These are phyloP conservation scores for Mythimna pallens DNA, from an alignment of 2,888 invertebrate species.

Conservation along the genomic window DNA sequence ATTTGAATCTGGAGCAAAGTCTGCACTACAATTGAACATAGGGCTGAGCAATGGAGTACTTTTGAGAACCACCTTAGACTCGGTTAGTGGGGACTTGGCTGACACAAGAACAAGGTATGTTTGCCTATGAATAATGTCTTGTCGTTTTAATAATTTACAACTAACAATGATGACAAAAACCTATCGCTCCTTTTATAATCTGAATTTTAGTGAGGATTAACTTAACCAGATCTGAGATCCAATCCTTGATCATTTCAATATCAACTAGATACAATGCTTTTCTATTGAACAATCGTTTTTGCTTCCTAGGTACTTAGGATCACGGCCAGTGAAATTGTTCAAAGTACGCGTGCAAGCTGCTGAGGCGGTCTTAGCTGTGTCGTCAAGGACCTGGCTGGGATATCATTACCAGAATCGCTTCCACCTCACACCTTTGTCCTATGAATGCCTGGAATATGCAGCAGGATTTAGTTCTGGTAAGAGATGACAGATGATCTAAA, in stretches of 20 bases:
- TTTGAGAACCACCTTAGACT: constrained; percentile 97
- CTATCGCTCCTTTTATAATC: constrained; percentile 91
- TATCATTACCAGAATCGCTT: constrained; percentile 99
- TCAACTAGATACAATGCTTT: background rate
- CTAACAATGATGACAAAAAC: constrained; percentile 82
- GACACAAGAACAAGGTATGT: constrained; percentile 97
- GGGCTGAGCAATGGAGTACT: constrained; percentile 99
- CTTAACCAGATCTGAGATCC: constrained; percentile 87
- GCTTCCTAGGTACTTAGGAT: constrained; percentile 94
- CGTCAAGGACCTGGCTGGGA: constrained; percentile 99
- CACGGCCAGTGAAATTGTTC: constrained; percentile 98
- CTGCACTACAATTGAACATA: constrained; percentile 97
- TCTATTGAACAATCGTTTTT: background rate
- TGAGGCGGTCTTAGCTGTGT: constrained; percentile 99
- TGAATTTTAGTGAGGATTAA: constrained; percentile 90
- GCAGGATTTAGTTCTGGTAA: constrained; percentile 97
- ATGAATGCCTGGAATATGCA: constrained; percentile 99
- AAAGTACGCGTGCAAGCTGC: constrained; percentile 98
- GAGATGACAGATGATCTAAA: constrained; percentile 17
- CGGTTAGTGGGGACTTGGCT: constrained; percentile 98
- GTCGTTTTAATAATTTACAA: background rate
- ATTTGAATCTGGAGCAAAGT: constrained; percentile 92
- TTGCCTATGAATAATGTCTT: background rate
- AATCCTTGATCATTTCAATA: background rate
- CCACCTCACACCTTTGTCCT: constrained; percentile 98